These are phyloP conservation scores for Drosophila anomelani DNA, from an alignment of 2,888 invertebrate species.

Conservation along the genomic window DNA sequence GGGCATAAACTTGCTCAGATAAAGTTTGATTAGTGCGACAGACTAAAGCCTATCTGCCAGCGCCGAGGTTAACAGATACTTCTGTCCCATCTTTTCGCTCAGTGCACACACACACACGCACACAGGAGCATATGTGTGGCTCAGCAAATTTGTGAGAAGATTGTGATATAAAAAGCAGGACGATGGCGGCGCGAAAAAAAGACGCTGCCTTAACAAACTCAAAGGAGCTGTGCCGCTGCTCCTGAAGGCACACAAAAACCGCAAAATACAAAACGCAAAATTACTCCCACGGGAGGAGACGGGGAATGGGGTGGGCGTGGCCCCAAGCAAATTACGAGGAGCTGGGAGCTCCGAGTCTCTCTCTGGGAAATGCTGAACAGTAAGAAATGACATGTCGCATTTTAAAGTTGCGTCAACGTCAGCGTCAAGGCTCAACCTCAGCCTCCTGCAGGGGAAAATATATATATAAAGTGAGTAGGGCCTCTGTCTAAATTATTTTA, in stretches of 20 bases:
- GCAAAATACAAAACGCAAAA: slow-evolving; percentile 76
- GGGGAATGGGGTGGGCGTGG: slow-evolving; percentile 30
- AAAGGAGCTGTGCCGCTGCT: slow-evolving; percentile 26
- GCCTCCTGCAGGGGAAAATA: neutral
- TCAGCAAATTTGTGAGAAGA: slow-evolving; percentile 63
- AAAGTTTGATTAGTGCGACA: slow-evolving; percentile 55
- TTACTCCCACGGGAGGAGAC: slow-evolving; percentile 66
- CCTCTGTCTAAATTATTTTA: slow-evolving; percentile 67
- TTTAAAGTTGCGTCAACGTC: slow-evolving; percentile 63
- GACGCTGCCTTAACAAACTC: neutral
- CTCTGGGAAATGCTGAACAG: slow-evolving; percentile 45
- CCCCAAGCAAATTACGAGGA: slow-evolving; percentile 44
- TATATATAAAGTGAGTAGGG: neutral
- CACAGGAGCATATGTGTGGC: slow-evolving; percentile 34
- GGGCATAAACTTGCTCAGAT: slow-evolving; percentile 41
- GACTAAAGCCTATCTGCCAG: slow-evolving; percentile 28
- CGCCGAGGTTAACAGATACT: slow-evolving; percentile 13
- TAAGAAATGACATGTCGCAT: slow-evolving; percentile 65
- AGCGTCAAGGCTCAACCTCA: slow-evolving; percentile 24
- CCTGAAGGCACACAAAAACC: slow-evolving; percentile 48
- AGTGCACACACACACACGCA: slow-evolving; percentile 22
- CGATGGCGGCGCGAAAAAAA: slow-evolving; percentile 41
- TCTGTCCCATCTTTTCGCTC: slow-evolving; percentile 12
- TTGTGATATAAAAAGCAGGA: slow-evolving; percentile 54
- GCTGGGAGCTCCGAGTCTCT: slow-evolving; percentile 8